Evolutionary conservation across 2,797 vertebrate genomes (phyloP), one percentile per base, ranked within the genome.

Genomic region (Euphonia xanthogaster): DNA sequence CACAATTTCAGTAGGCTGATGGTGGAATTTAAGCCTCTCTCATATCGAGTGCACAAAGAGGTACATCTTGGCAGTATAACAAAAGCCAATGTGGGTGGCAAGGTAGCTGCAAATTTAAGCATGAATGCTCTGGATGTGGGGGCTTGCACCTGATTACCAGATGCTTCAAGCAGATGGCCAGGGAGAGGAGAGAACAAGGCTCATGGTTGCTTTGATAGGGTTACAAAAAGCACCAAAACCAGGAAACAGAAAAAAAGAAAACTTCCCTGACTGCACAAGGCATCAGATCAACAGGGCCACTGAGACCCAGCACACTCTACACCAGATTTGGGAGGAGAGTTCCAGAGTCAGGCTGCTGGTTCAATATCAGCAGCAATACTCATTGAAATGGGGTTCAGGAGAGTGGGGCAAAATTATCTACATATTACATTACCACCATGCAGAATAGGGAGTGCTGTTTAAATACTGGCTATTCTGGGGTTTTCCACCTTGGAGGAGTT

Each of bases 131-230:
- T 97, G 93, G 96, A 97, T 97, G 97, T 97, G 97, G 97, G 97
- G 97, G 96, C 97, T 97, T 94, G 96, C 98, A 98, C 98, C 98
- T 98, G 98, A 98, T 97, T 97, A 98, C 98, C 98, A 98, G 98
- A 98, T 98, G 98, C 98, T 98, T 97, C 97, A 96, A 98, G 98
- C 98, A 98, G 98, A 98, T 98, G 98, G 98, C 98, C 98, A 88
- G 98, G 98, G 98, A 98, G 94, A 96, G 90, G 94, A 98, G 96
- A 97, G 97, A 97, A 98, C 95, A 95, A 88, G 96, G 97, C 98
- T 98, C 97, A 95, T 94, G 94, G 97, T 97, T 97, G 97, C 97
- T 98, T 98, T 97, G 53, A 97, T 97, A 96, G 97, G 98, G 97
- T 96, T 98, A 96, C 93, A 93, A 95, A 97, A 98, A 98, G 96